Percentiles rank a stretch among this genome's conserved stretches.
These are phyloP conservation scores for Melanotus villosus DNA, from an alignment of 2,888 invertebrate genomes.

Conservation along the genomic window DNA sequence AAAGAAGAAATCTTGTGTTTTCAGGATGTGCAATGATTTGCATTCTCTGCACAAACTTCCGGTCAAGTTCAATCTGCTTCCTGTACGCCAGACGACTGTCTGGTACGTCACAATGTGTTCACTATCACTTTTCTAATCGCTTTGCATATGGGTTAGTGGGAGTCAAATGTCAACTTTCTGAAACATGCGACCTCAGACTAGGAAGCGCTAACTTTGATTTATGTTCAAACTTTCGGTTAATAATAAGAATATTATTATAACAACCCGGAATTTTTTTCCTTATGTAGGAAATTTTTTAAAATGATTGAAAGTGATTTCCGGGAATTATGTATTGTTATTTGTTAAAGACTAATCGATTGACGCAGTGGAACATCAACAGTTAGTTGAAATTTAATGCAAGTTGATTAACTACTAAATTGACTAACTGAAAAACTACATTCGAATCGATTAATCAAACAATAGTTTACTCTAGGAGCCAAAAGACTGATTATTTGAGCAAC, in stretches of 20 bases:
- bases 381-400: no score
- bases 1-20: constrained; percentile 5
- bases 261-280: no score
- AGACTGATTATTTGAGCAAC: no score
- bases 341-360: no score
- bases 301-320: no score
- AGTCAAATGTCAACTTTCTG: constrained; percentile 23
- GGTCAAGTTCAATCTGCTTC: constrained; percentile 10
- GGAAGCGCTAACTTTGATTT: background rate
- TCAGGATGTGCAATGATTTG: constrained; percentile 6
- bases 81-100: constrained; percentile 1
- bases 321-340: no score
- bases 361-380: no score
- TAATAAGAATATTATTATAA: background rate
- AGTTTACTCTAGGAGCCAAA: no score
- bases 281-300: no score
- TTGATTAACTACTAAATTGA: no score
- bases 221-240: background rate
- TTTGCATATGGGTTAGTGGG: constrained; percentile 6
- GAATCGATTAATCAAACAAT: no score
- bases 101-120: background rate
- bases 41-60: constrained; percentile 13
- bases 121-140: constrained; percentile 11
- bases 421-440: no score
- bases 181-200: background rate